Evolutionary conservation across 1,140 invertebrate species (phyloP).

Genomic region (Vollenhovia emeryi): DNA sequence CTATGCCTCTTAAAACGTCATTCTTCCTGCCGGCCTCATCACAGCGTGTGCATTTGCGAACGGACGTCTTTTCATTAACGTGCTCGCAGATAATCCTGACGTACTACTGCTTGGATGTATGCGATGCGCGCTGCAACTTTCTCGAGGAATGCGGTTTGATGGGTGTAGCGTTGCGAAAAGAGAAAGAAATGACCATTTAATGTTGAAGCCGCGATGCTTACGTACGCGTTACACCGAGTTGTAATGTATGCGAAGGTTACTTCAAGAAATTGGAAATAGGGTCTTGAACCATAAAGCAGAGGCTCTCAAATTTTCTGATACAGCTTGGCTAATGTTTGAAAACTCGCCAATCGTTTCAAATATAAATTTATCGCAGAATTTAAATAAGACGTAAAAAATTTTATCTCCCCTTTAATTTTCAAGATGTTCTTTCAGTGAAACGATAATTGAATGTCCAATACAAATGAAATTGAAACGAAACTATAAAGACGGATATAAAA

Average conservation of each 20-base stretch:
- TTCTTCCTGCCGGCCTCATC: constrained; percentile 20
- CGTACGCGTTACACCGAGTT: constrained; percentile 31
- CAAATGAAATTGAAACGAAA: background rate
- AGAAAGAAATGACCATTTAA: constrained; percentile 56
- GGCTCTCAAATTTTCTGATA: background rate
- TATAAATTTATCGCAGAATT: background rate
- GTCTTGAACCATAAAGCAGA: background rate
- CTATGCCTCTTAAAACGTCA: constrained; percentile 45
- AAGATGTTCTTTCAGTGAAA: background rate
- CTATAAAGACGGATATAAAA: background rate
- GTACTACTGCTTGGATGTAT: constrained; percentile 23
- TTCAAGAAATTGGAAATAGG: constrained; percentile 29
- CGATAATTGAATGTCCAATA: background rate
- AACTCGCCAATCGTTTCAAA: background rate
- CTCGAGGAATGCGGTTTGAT: constrained; percentile 56
- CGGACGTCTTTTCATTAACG: constrained; percentile 56
- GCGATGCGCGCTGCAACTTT: constrained; percentile 46
- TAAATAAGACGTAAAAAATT: background rate
- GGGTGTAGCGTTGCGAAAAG: constrained; percentile 52
- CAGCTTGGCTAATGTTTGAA: background rate
- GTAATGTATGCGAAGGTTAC: constrained; percentile 24
- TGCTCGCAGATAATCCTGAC: constrained; percentile 55
- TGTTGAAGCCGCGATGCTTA: constrained; percentile 36
- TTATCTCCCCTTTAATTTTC: background rate
- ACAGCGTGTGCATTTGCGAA: constrained; percentile 28